These are phyloP conservation scores for Orthosia gracilis DNA, from an alignment of 2,888 invertebrate genomes.

Conservation along the genomic window DNA sequence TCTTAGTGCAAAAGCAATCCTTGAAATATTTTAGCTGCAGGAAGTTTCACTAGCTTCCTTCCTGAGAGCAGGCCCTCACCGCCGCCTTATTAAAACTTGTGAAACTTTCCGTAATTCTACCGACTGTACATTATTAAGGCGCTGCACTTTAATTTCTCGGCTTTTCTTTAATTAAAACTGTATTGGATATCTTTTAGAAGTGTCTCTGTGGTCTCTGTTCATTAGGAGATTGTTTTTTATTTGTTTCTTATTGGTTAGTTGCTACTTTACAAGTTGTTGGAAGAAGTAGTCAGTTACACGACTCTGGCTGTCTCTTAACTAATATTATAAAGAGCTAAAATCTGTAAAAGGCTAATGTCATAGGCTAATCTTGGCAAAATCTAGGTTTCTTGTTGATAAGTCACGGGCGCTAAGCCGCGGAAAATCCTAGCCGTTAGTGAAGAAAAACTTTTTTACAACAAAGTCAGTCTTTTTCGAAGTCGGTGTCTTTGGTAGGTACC, in stretches of 20 bases:
- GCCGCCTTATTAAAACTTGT: conserved; percentile 67
- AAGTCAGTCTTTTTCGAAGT: too few relatives aligned
- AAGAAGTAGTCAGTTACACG: background rate
- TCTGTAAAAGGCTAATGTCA: too few relatives aligned
- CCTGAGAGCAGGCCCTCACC: conserved; percentile 52
- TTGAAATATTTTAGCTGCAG: conserved; percentile 62
- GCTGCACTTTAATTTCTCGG: conserved; percentile 60
- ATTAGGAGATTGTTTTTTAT: conserved; percentile 6
- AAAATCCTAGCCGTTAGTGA: too few relatives aligned
- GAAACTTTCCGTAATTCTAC: conserved; percentile 67
- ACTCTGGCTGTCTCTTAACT: background rate
- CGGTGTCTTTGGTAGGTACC: too few relatives aligned
- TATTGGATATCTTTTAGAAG: conserved; percentile 58
- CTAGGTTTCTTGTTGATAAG: too few relatives aligned
- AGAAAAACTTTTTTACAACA: too few relatives aligned
- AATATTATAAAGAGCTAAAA: background rate
- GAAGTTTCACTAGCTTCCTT: conserved; percentile 58
- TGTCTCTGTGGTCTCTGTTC: conserved; percentile 44
- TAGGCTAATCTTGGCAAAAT: too few relatives aligned
- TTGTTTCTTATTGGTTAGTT: conserved; percentile 11
- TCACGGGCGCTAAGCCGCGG: too few relatives aligned
- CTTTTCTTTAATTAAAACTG: conserved; percentile 67
- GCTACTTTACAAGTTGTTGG: background rate
- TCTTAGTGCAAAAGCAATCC: conserved; percentile 52
- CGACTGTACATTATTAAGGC: conserved; percentile 61